Base-by-base conservation (phyloP, 2,888 invertebrate species). In the Pomacea canaliculata region DNA sequence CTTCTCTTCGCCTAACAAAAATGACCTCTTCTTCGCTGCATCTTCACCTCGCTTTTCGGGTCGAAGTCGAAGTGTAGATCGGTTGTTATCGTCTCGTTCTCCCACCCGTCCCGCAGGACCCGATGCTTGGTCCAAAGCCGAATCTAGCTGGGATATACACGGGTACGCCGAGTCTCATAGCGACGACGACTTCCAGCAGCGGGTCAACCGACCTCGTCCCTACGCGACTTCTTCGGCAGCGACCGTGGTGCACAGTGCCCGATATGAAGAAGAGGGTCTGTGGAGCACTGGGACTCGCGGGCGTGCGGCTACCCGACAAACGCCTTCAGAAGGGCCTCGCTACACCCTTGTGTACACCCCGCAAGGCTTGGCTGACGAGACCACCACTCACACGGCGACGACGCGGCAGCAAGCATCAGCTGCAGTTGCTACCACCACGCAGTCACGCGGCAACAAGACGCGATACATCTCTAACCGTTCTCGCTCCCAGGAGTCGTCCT, bases 401-500 rank as follows among this genome's bases (percentile, higher is more conserved):
- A 48, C 19, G 37, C 51, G 27, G 19, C 23, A 13, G 51, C 63
- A 63, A 63, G 63, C 19, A 10, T 63, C 19, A 16, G 27, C 23
- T 10, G 63, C 63, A 27, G 2, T 1, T 19, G 63, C 12, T 12
- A 10, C 63, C 27, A 23, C 63, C 16, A 18, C 63, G n/a, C 51
- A 66, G n/a, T 68, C 77, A 16, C 73, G 73, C 46, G 67, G 51
- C 65, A 77, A 69, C 66, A 71, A 71, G 68, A 81, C 80, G 12
- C 78, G 79, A 8, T 84, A 84, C 68, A 79, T 83, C 10, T 76
- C 84, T 70, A 82, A 82, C 79, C 71, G 83, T 19, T 83, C 84
- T 37, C 82, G 80, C 67, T 83, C 84, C 0, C 83, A 83, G 10
- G 82, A 19, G 10, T 67, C 56, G 7, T 48, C 19, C 16, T 10